A percentile compares a stretch with the other conserved stretches of the same genome.
These are phyloP conservation scores for Thereva unica DNA, from an alignment of 2,888 invertebrate species.

Conservation along the genomic window DNA sequence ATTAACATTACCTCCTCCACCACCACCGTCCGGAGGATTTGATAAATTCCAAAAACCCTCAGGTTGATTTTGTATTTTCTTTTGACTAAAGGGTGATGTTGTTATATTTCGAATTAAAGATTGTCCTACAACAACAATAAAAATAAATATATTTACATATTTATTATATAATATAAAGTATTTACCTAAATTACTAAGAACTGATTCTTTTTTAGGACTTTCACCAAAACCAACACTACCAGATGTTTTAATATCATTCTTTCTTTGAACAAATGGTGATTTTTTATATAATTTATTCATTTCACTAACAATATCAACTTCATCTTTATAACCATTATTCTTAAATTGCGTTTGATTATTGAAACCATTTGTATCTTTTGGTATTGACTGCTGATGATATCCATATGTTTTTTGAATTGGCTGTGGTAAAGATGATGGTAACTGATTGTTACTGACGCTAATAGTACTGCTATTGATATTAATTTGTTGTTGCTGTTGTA, in stretches of 20 bases:
- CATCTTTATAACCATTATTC: constrained; percentile 43
- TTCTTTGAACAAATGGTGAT: constrained; percentile 57
- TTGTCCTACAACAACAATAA: constrained; percentile 49
- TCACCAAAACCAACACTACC: constrained; percentile 48
- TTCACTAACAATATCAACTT: constrained; percentile 48
- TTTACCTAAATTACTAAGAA: constrained; percentile 55
- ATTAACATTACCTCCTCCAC: constrained; percentile 46
- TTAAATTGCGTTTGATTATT: constrained; percentile 24
- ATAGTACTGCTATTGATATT: constrained; percentile 20
- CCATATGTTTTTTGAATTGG: constrained; percentile 37
- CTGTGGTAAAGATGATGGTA: constrained; percentile 40
- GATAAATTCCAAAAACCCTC: constrained; percentile 44
- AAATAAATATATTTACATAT: constrained; percentile 8
- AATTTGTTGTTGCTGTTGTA: constrained; percentile 36
- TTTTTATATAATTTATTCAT: constrained; percentile 54
- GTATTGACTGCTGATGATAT: constrained; percentile 38
- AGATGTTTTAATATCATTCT: constrained; percentile 46
- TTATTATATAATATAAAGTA: constrained; percentile 11
- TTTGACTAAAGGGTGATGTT: constrained; percentile 57
- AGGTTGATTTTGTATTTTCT: constrained; percentile 49
- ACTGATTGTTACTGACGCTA: constrained; percentile 28
- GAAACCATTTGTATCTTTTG: constrained; percentile 41
- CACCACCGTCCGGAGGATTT: constrained; percentile 47
- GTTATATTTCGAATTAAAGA: constrained; percentile 54
- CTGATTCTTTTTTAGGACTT: constrained; percentile 56